These are phyloP conservation scores for Ictalurus furcatus DNA, from an alignment of 2,113 vertebrate genomes.

Conservation along the genomic window DNA sequence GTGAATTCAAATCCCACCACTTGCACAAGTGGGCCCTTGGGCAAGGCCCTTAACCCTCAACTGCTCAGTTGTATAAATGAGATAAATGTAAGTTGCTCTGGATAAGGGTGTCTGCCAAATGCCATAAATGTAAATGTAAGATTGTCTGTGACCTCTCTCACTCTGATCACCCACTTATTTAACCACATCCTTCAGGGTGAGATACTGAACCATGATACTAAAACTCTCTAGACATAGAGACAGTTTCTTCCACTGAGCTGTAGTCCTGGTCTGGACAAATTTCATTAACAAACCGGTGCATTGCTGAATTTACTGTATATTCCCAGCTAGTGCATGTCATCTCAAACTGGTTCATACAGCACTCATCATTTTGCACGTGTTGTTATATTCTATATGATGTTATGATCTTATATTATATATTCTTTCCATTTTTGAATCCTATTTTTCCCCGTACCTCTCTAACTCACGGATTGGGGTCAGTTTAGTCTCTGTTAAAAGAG, in stretches of 20 bases:
- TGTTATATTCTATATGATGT: not conserved
- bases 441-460: not conserved
- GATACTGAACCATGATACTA: not conserved
- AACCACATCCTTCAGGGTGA: not conserved
- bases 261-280: not conserved
- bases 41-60: too few species aligned
- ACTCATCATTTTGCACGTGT: not conserved
- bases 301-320: not conserved
- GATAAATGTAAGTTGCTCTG: too few species aligned
- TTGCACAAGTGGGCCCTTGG: too few species aligned
- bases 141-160: not conserved
- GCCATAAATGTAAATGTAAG: too few species aligned
- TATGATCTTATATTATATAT: not conserved
- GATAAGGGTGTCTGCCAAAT: too few species aligned
- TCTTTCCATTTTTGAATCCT: not conserved
- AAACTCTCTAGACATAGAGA: not conserved
- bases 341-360: not conserved
- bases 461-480: not conserved
- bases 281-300: not conserved
- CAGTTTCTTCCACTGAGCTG: not conserved
- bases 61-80: too few species aligned
- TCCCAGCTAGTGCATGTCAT: not conserved
- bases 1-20: too few species aligned
- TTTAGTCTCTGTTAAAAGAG: not conserved
- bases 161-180: not conserved